Percentiles rank a stretch among this genome's conserved stretches.
These are phyloP conservation scores for Brachionus paranguensis DNA, from an alignment of 1,140 invertebrate genomes.

Conservation along the genomic window DNA sequence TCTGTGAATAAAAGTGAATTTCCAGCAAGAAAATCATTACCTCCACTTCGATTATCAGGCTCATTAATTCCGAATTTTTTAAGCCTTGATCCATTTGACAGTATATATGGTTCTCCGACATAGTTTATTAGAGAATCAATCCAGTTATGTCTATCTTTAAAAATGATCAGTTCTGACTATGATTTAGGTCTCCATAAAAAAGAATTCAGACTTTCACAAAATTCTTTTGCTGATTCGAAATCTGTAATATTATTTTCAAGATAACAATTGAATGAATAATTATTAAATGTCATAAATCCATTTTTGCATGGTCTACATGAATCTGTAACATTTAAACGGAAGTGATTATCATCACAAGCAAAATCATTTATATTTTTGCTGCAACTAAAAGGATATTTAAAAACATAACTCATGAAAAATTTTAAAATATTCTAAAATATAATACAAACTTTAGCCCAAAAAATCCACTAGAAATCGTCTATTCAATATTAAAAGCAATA, in stretches of 20 bases:
- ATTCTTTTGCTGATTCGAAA: background rate
- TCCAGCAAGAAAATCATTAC: too few species aligned
- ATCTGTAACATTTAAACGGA: background rate
- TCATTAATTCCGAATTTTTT: too few species aligned
- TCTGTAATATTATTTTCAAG: background rate
- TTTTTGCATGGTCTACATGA: background rate
- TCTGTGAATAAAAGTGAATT: too few species aligned
- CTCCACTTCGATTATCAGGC: too few species aligned
- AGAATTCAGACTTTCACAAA: background rate
- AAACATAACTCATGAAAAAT: too few species aligned
- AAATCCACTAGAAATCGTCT: too few species aligned
- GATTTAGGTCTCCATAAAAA: background rate
- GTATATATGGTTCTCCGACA: background rate
- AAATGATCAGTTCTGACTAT: background rate
- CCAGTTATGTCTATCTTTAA: too few species aligned
- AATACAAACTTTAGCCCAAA: too few species aligned
- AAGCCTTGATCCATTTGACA: too few species aligned
- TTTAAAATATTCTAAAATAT: too few species aligned
- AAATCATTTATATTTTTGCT: background rate
- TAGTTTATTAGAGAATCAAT: background rate
- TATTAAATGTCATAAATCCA: background rate
- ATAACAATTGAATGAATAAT: background rate
- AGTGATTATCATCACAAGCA: background rate
- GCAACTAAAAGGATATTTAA: background rate
- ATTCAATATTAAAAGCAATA: too few species aligned